phyloP scores from a whole-genome alignment of 2,888 invertebrate genomes.

The Pyrgus malvae region DNA sequence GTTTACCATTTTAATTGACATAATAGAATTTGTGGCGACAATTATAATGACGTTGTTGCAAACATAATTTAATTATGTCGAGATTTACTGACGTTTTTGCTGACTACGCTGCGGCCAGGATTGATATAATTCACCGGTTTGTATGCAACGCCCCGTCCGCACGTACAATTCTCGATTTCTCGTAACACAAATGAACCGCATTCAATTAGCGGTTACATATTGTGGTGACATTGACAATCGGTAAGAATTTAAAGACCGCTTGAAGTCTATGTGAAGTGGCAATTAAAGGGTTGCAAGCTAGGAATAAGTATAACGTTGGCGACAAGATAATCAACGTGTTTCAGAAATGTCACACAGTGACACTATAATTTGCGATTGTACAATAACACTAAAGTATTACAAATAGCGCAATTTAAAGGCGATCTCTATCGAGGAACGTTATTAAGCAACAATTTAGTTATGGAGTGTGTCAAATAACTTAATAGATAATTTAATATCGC shows the following conservation, averaged over 20 bases:
- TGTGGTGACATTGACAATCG: constrained; percentile 10
- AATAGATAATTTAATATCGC: too few species aligned
- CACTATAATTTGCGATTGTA: too few species aligned
- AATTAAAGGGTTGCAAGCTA: constrained; percentile 4
- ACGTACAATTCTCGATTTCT: constrained; percentile 12
- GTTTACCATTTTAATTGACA: constrained; percentile 36
- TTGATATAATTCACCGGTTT: constrained; percentile 22
- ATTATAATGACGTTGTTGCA: constrained; percentile 32
- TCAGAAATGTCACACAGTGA: background rate
- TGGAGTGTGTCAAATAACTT: too few species aligned
- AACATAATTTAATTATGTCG: constrained; percentile 19
- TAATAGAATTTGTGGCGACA: constrained; percentile 23
- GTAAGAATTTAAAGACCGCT: constrained; percentile 20
- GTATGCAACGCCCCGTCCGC: constrained; percentile 13
- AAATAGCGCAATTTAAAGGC: too few species aligned
- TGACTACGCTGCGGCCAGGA: background rate
- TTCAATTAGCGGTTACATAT: constrained; percentile 15
- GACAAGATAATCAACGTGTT: background rate
- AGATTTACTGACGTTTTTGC: constrained; percentile 23
- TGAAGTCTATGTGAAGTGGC: background rate
- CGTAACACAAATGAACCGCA: constrained; percentile 7
- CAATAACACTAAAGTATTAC: too few species aligned
- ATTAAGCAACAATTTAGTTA: too few species aligned
- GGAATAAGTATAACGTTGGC: constrained; percentile 1
- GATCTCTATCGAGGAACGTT: too few species aligned